Base-by-base conservation (phyloP, 1,140 invertebrate genomes). In the Temnothorax curvispinosus region DNA sequence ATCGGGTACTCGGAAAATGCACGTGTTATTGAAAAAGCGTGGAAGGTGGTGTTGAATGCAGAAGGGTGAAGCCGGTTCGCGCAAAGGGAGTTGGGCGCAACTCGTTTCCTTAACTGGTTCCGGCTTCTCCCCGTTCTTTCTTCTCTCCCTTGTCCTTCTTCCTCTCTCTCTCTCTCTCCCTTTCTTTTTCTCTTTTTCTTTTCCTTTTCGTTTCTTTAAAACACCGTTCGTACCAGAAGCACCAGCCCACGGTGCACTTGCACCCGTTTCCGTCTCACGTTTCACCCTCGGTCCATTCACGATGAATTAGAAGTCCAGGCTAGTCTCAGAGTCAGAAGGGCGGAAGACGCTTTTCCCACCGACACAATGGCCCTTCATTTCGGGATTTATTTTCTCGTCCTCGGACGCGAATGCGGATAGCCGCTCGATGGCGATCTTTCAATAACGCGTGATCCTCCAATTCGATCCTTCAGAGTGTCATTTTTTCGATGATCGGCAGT, bases 251-350 rank as follows among this genome's bases (percentile, higher is more conserved):
- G n/a, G 77, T 93, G 91, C 92, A 93, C 93, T 94, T 94, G 93
- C 93, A 93, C 93, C 91, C 92, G 90, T 93, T 93, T 93, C 93
- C 91, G 91, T 93, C 92, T 94, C 92, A 93, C 90, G 91, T 93
- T 94, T 93, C 92, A 91, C 88, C 91, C 92, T 89, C 86, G 82
- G 76, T 58, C 87, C 76, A 91, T 91, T 91, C 89, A 91, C 71
- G 71, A 91, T 76, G 90, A 90, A 91, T 92, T 91, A 89, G 88
- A 90, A 77, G 85, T 74, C 76, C 50, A 50, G 54, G 15, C n/a
- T 5, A 18, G 56, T 18, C 47, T 64, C 47, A 75, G 84, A 92
- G 90, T 91, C 89, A 88, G 84, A 91, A 90, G 89, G 86, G 69
- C 78, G 87, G 89, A 92, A 91, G 92, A 85, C 85, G 91, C 91